phyloP scores from a whole-genome alignment of 1,140 invertebrate species.

The Hyles vespertilio region DNA sequence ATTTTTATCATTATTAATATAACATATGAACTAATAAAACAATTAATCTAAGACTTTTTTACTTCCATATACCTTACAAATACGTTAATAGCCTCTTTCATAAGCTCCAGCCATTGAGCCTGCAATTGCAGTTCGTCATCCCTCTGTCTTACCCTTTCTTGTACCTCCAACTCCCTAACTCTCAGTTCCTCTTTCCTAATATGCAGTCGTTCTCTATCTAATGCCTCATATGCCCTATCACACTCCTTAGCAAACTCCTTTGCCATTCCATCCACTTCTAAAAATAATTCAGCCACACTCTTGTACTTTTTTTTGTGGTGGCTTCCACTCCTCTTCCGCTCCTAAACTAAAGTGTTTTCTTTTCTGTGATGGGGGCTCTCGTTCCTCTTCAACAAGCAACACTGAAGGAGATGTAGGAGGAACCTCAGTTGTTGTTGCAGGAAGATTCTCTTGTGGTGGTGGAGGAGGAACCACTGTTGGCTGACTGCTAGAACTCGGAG shows the following conservation, averaged over 20 bases:
- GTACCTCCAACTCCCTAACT: neutral
- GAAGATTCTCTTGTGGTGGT: neutral
- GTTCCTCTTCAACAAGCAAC: neutral
- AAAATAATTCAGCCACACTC: neutral
- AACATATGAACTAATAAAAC: too few species aligned
- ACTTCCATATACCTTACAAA: neutral
- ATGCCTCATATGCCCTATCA: constrained; percentile 1
- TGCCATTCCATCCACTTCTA: neutral
- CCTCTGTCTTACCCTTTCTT: constrained; percentile 5
- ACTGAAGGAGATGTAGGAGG: neutral
- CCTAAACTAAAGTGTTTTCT: neutral
- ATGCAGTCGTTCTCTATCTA: neutral
- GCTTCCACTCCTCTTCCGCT: neutral
- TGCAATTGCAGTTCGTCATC: constrained; percentile 1
- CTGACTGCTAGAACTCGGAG: constrained; percentile 1
- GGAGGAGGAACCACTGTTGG: neutral
- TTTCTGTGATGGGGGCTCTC: neutral
- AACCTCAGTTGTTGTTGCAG: neutral
- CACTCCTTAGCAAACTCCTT: neutral
- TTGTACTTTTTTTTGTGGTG: neutral
- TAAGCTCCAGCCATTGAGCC: constrained; percentile 1
- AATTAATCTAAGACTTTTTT: neutral
- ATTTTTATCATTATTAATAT: too few species aligned
- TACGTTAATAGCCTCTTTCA: constrained; percentile 1
- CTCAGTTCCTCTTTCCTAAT: constrained; percentile 1